phyloP scores from a whole-genome alignment of 2,113 vertebrate species.

The Oreochromis aureus region DNA sequence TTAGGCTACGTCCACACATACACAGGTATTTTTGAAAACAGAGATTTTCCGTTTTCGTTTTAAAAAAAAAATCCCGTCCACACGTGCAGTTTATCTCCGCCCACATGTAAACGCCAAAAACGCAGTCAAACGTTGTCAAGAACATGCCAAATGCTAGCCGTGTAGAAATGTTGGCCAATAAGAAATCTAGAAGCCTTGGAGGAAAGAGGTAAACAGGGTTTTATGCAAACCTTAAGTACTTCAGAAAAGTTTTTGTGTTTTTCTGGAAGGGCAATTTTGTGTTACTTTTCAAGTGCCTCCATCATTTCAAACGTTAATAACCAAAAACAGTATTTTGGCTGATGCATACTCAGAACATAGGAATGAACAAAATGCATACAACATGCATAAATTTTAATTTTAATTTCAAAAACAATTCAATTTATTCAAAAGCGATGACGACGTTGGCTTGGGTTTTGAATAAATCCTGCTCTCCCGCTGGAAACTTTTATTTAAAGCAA shows the following conservation, averaged over 20 bases:
- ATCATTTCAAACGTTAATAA: background rate
- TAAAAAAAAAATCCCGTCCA: background rate
- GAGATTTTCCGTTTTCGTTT: background rate
- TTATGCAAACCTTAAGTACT: background rate
- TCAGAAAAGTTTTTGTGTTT: background rate
- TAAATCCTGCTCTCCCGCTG: too few relatives aligned
- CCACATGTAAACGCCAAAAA: background rate
- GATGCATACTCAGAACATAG: background rate
- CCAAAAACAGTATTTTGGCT: background rate
- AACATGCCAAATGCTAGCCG: background rate
- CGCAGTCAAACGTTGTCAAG: background rate
- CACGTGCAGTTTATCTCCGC: accelerated
- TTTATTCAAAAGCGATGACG: background rate
- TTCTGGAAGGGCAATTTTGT: background rate
- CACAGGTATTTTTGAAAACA: accelerated
- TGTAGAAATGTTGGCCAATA: background rate
- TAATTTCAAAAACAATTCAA: background rate
- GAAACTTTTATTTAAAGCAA: too few relatives aligned
- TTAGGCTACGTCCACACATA: background rate
- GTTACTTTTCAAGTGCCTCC: background rate
- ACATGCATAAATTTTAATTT: background rate
- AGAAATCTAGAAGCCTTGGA: background rate
- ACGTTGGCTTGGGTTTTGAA: background rate
- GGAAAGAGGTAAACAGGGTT: background rate
- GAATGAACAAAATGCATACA: background rate